Evolutionary conservation across 2,888 invertebrate genomes (phyloP).

Genomic region (Rhagium mordax): DNA sequence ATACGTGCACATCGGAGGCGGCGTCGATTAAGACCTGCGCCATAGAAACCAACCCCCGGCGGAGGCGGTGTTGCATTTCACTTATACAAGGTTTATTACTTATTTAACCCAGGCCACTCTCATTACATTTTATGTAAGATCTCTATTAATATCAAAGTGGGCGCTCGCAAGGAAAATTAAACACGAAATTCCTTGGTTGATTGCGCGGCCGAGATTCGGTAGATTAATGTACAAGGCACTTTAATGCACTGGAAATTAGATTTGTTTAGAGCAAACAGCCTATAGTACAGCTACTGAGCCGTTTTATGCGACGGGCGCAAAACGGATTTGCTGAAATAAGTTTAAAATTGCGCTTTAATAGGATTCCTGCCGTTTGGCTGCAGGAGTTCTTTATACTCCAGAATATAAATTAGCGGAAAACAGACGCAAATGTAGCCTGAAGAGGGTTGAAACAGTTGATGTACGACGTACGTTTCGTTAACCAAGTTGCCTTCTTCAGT

Average conservation of each 20-base stretch:
- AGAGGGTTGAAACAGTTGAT: too few relatives aligned
- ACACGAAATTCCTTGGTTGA: slow-evolving; percentile 42
- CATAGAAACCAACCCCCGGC: slow-evolving; percentile 62
- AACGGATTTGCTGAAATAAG: background rate
- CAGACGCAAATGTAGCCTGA: too few relatives aligned
- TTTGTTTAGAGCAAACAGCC: slow-evolving; percentile 13
- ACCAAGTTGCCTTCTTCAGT: too few relatives aligned
- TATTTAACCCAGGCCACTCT: slow-evolving; percentile 46
- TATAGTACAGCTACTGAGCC: background rate
- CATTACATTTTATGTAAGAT: slow-evolving; percentile 45
- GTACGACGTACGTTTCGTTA: too few relatives aligned
- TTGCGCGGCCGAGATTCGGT: slow-evolving; percentile 34
- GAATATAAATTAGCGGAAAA: too few relatives aligned
- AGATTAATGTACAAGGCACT: slow-evolving; percentile 26
- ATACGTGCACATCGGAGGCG: slow-evolving; percentile 69
- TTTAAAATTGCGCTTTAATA: background rate
- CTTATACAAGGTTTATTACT: slow-evolving; percentile 45
- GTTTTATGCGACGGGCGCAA: background rate
- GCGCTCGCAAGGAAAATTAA: slow-evolving; percentile 38
- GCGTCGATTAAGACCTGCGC: slow-evolving; percentile 68
- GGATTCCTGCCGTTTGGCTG: background rate
- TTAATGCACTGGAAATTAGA: slow-evolving; percentile 17
- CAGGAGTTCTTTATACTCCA: background rate
- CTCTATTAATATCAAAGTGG: slow-evolving; percentile 49
- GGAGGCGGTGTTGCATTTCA: slow-evolving; percentile 58